phyloP scores from a whole-genome alignment of 1,140 invertebrate genomes.

The Achroia grisella region DNA sequence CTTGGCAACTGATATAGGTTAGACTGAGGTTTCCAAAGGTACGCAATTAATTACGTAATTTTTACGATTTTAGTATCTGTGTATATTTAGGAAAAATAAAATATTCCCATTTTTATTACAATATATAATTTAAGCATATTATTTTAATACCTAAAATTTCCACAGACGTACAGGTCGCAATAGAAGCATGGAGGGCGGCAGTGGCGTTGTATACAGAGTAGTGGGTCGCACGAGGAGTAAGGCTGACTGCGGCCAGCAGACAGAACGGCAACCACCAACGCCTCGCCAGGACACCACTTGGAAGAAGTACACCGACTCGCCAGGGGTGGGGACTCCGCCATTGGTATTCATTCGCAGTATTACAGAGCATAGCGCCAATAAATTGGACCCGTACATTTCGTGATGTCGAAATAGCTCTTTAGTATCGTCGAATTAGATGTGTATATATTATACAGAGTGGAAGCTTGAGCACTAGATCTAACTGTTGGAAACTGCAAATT shows the following conservation, averaged over 20 bases:
- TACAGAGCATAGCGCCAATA: not conserved
- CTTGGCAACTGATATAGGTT: too few species aligned
- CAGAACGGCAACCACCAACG: constrained; percentile 49
- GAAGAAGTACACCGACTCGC: constrained; percentile 74
- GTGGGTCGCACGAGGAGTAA: constrained; percentile 59
- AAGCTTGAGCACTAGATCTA: too few species aligned
- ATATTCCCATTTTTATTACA: not conserved
- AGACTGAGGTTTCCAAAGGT: too few species aligned
- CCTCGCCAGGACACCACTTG: constrained; percentile 64
- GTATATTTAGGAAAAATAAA: too few species aligned
- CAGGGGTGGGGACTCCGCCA: constrained; percentile 73
- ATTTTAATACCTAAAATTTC: constrained; percentile 3
- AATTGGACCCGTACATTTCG: too few species aligned
- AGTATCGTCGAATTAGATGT: too few species aligned
- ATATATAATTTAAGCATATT: not conserved
- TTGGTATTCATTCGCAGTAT: constrained; percentile 29
- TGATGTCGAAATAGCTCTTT: too few species aligned
- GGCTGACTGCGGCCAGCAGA: constrained; percentile 67
- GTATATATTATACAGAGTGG: too few species aligned
- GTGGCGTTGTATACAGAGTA: constrained; percentile 58
- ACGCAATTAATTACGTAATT: too few species aligned
- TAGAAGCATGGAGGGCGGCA: constrained; percentile 59
- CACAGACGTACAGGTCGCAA: constrained; percentile 48
- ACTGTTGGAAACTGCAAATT: too few species aligned
- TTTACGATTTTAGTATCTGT: too few species aligned